Conservation (phyloP, 2,113 vertebrate genomes). For the Psephotus haematonotus region DNA sequence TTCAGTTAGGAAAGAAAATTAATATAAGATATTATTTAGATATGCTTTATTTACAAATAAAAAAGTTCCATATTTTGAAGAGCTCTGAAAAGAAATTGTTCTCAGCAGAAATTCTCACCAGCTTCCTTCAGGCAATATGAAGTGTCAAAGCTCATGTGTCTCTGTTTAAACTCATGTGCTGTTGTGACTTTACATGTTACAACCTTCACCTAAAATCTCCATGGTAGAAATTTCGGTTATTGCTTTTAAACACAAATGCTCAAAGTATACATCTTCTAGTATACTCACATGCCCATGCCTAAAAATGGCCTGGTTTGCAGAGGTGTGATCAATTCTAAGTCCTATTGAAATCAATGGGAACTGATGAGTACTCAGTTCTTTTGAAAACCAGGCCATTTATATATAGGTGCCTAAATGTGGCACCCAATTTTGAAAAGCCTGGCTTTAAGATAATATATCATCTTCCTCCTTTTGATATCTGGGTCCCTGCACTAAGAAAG, state of each 20-base stretch:
- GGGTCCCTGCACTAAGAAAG: background rate
- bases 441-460: slow-evolving; percentile 15
- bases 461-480: slow-evolving; percentile 33
- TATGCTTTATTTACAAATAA: slow-evolving; percentile 19
- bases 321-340: slow-evolving; percentile 43
- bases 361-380: slow-evolving; percentile 43
- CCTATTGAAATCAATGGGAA: slow-evolving; percentile 45
- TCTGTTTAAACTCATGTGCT: background rate
- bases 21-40: slow-evolving; percentile 1
- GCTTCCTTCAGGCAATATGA: background rate
- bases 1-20: background rate
- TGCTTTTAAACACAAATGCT: background rate
- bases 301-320: slow-evolving; percentile 27
- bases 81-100: background rate
- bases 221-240: background rate
- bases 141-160: background rate
- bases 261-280: background rate
- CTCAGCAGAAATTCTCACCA: background rate
- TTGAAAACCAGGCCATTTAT: slow-evolving; percentile 57
- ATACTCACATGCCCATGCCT: accelerated
- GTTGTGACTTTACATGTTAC: background rate
- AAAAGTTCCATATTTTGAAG: background rate
- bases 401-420: slow-evolving; percentile 59
- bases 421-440: slow-evolving; percentile 49
- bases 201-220: background rate